Evolutionary conservation across 2,888 invertebrate species (phyloP), one percentile per base, ranked within the genome.

Genomic region (Oscheius sp.): DNA sequence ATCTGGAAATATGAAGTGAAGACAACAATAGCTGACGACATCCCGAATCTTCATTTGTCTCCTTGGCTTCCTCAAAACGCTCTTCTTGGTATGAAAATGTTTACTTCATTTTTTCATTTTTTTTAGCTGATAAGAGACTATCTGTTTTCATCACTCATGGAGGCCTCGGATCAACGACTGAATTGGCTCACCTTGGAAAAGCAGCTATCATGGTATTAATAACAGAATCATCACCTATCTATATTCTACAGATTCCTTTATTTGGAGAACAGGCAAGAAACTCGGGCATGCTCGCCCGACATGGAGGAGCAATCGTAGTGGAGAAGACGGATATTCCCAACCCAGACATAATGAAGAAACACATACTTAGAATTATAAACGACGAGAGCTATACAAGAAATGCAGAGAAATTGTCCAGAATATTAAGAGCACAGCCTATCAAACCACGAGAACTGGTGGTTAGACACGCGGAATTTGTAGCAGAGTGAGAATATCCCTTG

Each of bases 1-100:
- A 77, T 77, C 17, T 77, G 74, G 74, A 77, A 77, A 44, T 77
- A 77, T 45, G 74, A 74, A 38, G 67, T 71, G 26, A 63, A 72
- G 32, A 38, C 51, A 8, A 51, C 68, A 14, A 50, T 61, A 50
- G 56, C 54, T 22, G 26, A 62, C 17, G n/a, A 62, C 26, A 8
- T 49, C 62, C 4, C 47, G 47, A 20, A 62, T 26, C 62, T 63
- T 75, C 62, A 62, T 50, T 62, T 62, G 30, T 62, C 62, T 28
- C 62, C 62, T 8, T 44, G 24, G n/a, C 17, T 28, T 44, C 80
- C 80, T 6, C 79, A 80, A 59, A 71, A 59, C 36, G 72, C 70
- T 51, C 36, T 80, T 8, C 36, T 79, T 14, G 76, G 56, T 56
- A 47, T 5, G n/a, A 5, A 5, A 2, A 49, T 20, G 26, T 26